Base-by-base conservation (phyloP, 2,888 invertebrate genomes). In the Carpatolechia fugitivella region DNA sequence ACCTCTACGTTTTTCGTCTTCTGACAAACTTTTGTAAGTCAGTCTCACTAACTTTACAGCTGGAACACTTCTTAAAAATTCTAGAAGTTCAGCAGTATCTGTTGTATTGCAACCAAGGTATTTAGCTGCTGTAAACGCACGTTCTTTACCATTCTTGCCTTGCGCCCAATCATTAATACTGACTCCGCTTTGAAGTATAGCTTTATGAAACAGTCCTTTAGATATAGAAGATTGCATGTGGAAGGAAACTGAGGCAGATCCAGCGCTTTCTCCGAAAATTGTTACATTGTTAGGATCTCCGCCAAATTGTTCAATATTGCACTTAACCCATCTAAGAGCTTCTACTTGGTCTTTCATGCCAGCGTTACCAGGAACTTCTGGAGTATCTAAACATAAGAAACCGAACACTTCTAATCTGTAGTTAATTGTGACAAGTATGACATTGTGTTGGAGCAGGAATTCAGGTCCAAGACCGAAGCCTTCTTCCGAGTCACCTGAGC, bases 361-460 rank as follows among this genome's bases (percentile, higher is more conserved):
- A 29, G 78, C 76, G 56, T 83, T 83, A 1, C 82, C 82, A 3
- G 81, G 78, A 0, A 75, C 78, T 53, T 78, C 78, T 16, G 74
- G 68, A 3, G 60, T 76, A 40, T 78, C 75, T 24, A 79, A 57
- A 53, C 72, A 71, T 8, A 81, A 50, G 38, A 76, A 80, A 0
- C 83, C 84, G 30, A 82, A 60, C 0, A 69, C 64, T 65, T 82
- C 82, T 5, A 82, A 64, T 59, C 85, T 71, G 57, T 82, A 85
- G 62, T 85, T 85, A 0, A 84, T 54, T 10, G 86, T 85, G 0
- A 85, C 83, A 14, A 85, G 59, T 33, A 85, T 68, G 11, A 85
- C 72, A 57, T 82, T 69, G 53, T 84, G 78, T 57, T 72, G 73
- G 54, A 87, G 62, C 1, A 86, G 59, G 47, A 75, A 78, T 35